Percentiles rank a stretch among this genome's conserved stretches.
Conservation (phyloP, 2,797 vertebrate genomes). For the Myiotriccus ornatus region DNA sequence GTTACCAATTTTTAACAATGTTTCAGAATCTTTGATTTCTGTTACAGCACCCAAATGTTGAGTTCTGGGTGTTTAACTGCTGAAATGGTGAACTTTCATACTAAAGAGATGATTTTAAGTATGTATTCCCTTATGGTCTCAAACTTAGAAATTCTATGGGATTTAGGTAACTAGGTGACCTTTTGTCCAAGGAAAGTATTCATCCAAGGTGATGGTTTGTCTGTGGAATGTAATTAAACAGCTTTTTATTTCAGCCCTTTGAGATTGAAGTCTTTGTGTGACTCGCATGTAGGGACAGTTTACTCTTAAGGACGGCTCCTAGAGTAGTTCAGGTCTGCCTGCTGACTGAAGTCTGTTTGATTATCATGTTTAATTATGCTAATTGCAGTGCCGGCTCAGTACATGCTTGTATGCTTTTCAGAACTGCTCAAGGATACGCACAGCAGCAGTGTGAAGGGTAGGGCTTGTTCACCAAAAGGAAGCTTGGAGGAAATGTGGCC, state of each 20-base stretch:
- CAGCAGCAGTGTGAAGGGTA: not conserved
- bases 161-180: not conserved
- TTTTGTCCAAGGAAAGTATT: not conserved
- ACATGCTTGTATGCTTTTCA: not conserved
- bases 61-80: not conserved
- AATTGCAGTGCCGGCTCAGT: not conserved
- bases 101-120: not conserved
- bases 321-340: not conserved
- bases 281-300: not conserved
- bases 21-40: not conserved
- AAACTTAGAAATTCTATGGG: not conserved
- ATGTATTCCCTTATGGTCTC: not conserved
- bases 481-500: not conserved
- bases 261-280: not conserved
- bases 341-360: not conserved
- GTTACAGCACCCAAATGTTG: not conserved
- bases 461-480: not conserved
- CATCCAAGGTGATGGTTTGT: not conserved
- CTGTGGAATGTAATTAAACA: slow-evolving; percentile 12
- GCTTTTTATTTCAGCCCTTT: not conserved
- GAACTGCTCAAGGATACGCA: not conserved
- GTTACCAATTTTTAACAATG: not conserved
- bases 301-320: not conserved
- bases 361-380: slow-evolving; percentile 21
- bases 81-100: fast-evolving